Conservation (phyloP, 2,888 invertebrate species). For the Galeruca laticollis region DNA sequence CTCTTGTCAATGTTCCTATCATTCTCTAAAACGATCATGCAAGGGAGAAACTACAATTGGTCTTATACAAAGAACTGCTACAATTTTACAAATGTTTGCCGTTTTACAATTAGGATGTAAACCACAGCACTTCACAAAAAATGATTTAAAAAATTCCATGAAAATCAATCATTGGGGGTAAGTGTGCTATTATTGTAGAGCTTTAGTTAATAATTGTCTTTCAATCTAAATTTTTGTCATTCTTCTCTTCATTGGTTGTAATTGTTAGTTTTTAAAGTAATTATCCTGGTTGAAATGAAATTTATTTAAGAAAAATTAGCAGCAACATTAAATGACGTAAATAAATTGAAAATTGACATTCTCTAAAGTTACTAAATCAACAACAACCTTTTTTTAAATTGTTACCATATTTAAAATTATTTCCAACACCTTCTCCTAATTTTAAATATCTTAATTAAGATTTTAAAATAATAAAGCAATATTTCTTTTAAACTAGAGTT, state of each 20-base stretch:
- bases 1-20: conserved; percentile 68
- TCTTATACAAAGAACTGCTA: conserved; percentile 88
- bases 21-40: conserved; percentile 62
- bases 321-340: too few species aligned
- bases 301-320: too few species aligned
- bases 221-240: neutral
- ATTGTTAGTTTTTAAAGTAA: too few species aligned
- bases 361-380: too few species aligned
- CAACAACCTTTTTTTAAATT: too few species aligned
- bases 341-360: too few species aligned
- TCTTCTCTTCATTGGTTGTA: neutral
- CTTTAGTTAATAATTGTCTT: neutral
- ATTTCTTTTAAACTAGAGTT: too few species aligned
- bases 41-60: conserved; percentile 74
- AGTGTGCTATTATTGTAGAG: conserved; percentile 43
- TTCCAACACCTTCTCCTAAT: too few species aligned
- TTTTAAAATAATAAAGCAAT: too few species aligned
- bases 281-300: too few species aligned
- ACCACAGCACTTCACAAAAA: conserved; percentile 75
- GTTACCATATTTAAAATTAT: too few species aligned
- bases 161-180: conserved; percentile 94
- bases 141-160: conserved; percentile 85
- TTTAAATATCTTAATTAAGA: too few species aligned
- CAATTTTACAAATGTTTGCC: conserved; percentile 92
- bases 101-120: conserved; percentile 94